These are phyloP conservation scores for Vimba vimba DNA, from an alignment of 2,113 vertebrate species.

Conservation along the genomic window DNA sequence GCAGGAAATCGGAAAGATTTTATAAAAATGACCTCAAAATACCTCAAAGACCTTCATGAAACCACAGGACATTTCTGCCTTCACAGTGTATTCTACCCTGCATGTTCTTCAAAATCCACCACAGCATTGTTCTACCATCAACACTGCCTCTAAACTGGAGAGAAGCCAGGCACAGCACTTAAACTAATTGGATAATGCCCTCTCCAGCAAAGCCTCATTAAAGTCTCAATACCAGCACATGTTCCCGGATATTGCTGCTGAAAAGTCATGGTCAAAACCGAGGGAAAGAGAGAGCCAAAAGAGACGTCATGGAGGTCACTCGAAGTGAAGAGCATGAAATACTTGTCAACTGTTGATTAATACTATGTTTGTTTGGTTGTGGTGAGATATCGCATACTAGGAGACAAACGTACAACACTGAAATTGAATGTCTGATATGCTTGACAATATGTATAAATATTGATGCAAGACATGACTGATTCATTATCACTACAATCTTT, in stretches of 20 bases:
- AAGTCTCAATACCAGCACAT: constrained; percentile 61
- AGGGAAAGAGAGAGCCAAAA: constrained; percentile 12
- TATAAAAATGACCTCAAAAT: background rate
- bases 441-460: background rate
- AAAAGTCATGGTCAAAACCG: constrained; percentile 57
- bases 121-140: constrained; percentile 55
- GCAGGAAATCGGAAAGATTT: background rate
- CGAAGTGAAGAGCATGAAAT: background rate
- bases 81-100: constrained; percentile 11
- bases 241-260: constrained; percentile 62
- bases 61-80: background rate
- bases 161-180: constrained; percentile 71
- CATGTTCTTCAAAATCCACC: constrained; percentile 22
- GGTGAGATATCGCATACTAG: background rate
- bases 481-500: background rate
- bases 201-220: constrained; percentile 71
- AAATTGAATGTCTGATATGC: background rate
- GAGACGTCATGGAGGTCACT: background rate
- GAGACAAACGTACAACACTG: background rate
- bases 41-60: background rate
- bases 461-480: background rate
- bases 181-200: constrained; percentile 72
- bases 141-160: constrained; percentile 49
- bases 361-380: background rate
- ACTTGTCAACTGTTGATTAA: background rate